phyloP scores from a whole-genome alignment of 2,113 vertebrate genomes.

The Rhabdomys dilectus region DNA sequence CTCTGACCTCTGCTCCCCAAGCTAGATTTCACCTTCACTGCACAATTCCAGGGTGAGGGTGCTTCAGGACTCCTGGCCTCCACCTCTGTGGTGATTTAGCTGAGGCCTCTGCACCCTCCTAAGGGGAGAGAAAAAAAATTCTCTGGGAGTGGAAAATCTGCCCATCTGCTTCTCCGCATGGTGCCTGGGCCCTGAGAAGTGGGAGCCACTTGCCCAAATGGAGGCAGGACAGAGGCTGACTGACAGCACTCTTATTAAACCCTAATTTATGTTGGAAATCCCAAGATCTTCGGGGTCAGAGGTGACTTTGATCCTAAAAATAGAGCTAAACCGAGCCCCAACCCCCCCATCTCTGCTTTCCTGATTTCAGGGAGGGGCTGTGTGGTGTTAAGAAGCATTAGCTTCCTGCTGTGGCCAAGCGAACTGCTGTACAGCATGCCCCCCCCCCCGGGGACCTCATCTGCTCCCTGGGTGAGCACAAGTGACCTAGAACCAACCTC shows the following conservation, averaged over 20 bases:
- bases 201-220: slow-evolving; percentile 76
- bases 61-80: background rate
- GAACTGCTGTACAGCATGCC: slow-evolving; percentile 67
- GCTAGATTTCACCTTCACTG: background rate
- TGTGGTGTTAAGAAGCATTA: slow-evolving; percentile 57
- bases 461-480: slow-evolving; percentile 63
- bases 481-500: slow-evolving; percentile 81
- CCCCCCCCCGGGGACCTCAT: slow-evolving; percentile 80
- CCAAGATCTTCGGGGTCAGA: slow-evolving; percentile 75
- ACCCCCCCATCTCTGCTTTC: background rate
- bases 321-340: background rate
- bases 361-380: background rate
- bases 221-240: slow-evolving; percentile 75
- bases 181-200: slow-evolving; percentile 75
- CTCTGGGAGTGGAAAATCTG: slow-evolving; percentile 35
- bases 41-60: background rate
- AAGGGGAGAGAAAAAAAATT: background rate
- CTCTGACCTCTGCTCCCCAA: background rate
- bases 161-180: slow-evolving; percentile 77
- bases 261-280: slow-evolving; percentile 79
- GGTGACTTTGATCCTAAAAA: slow-evolving; percentile 80
- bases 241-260: slow-evolving; percentile 85
- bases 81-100: slow-evolving; percentile 25
- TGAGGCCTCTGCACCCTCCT: background rate
- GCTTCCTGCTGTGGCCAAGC: slow-evolving; percentile 69